Conservation (phyloP, 2,888 invertebrate species). For the Physocephala rufipes region DNA sequence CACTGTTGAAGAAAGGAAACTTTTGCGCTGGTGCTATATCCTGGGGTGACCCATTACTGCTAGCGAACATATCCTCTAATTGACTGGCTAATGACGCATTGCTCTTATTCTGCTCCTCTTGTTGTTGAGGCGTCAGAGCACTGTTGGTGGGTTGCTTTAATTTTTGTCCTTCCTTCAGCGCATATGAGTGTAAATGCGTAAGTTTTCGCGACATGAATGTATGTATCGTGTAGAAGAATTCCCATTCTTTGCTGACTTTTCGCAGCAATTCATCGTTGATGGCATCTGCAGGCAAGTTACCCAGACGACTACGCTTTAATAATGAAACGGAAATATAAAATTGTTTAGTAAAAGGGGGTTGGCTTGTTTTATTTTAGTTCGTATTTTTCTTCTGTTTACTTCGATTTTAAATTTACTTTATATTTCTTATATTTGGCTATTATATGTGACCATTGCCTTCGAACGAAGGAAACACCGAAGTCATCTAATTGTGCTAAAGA, state of each 20-base stretch:
- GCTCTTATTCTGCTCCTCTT: slow-evolving; percentile 34
- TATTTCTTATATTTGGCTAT: slow-evolving; percentile 59
- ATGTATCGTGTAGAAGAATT: slow-evolving; percentile 60
- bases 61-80: slow-evolving; percentile 23
- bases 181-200: slow-evolving; percentile 61
- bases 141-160: slow-evolving; percentile 28
- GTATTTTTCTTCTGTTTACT: too few relatives aligned
- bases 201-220: slow-evolving; percentile 61
- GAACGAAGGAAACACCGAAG: slow-evolving; percentile 58
- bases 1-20: slow-evolving; percentile 44
- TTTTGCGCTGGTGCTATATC: slow-evolving; percentile 16
- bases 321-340: slow-evolving; percentile 13
- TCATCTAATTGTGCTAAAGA: slow-evolving; percentile 55
- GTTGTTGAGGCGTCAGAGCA: slow-evolving; percentile 33
- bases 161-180: slow-evolving; percentile 47
- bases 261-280: slow-evolving; percentile 47
- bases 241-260: slow-evolving; percentile 60
- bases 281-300: slow-evolving; percentile 41
- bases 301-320: slow-evolving; percentile 48
- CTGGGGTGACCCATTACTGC: slow-evolving; percentile 20
- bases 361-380: neutral
- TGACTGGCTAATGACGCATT: slow-evolving; percentile 34
- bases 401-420: slow-evolving; percentile 50
- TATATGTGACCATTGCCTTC: slow-evolving; percentile 61
- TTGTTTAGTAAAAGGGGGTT: neutral